Base-by-base conservation (phyloP, 2,888 invertebrate genomes). In the Sminthurides aquaticus region DNA sequence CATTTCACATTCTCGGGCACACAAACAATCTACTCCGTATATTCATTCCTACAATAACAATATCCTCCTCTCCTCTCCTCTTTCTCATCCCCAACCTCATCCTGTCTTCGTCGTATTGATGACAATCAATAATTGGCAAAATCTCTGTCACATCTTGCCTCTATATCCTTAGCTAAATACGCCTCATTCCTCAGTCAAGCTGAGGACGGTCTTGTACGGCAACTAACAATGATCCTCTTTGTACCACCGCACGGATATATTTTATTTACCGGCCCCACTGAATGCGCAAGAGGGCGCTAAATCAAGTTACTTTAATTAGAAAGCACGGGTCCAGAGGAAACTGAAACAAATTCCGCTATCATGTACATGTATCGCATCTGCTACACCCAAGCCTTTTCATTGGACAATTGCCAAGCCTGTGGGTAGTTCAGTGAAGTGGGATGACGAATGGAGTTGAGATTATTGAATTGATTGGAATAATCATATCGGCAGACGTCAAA, bases 1-100 rank as follows among this genome's bases (percentile, higher is more conserved):
- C 60, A 63, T 62, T 63, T 57, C 58, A 34, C 15, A 15, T 11
- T 34, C 43, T 34, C 43, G 5, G 43, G 15, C 8, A 34, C 8
- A 34, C 8, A 34, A 34, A 15, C 43, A n/a, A n/a, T 34, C 43
- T 34, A 15, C 43, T 34, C 43, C 43, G 5, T 15, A 34, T n/a
- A n/a, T 34, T 15, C 43, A 5, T 5, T 15, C 15, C 43, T 5
- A 15, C 43, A 34, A 34, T 34, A 34, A 34, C 43, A 34, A 34
- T 34, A 34, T 34, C 43, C 5, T 34, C 43, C 15, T 5, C 43
- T 34, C 43, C 43, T 34, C 43, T 15, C 15, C n/a, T n/a, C n/a
- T n/a, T n/a, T n/a, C n/a, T n/a, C n/a, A n/a, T n/a, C n/a, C n/a
- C n/a, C n/a, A n/a, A n/a, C n/a, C n/a, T n/a, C n/a, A n/a, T n/a